Percentiles rank a stretch among this genome's conserved stretches.
Evolutionary conservation across 1,140 invertebrate genomes (phyloP).

Genomic region (Gonioctena quinquepunctata): DNA sequence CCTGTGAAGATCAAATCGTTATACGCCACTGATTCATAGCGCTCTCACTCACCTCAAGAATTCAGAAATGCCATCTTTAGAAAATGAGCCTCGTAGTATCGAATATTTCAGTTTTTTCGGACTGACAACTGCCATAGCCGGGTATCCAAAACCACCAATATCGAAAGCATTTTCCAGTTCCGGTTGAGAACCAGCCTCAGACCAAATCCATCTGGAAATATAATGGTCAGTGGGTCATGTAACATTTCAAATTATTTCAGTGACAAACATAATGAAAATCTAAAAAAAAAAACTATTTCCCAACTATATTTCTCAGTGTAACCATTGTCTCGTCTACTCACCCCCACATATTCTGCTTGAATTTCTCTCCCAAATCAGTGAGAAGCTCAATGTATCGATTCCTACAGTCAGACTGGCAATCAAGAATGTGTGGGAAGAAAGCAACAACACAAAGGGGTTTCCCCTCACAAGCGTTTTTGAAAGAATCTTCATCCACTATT

Average conservation of each 20-base stretch:
- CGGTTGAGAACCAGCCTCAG: slow-evolving; percentile 92
- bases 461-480: slow-evolving; percentile 80
- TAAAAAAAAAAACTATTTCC: too few species aligned
- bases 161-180: slow-evolving; percentile 87
- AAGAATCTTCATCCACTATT: slow-evolving; percentile 63
- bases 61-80: slow-evolving; percentile 80
- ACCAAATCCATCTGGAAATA: slow-evolving; percentile 86
- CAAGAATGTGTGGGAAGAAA: slow-evolving; percentile 94
- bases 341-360: slow-evolving; percentile 96
- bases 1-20: too few species aligned
- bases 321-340: slow-evolving; percentile 58
- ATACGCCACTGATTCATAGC: too few species aligned
- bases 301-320: too few species aligned
- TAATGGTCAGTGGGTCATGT: slow-evolving; percentile 3
- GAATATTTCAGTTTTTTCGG: slow-evolving; percentile 97
- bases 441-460: slow-evolving; percentile 92
- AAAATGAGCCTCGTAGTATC: slow-evolving; percentile 91
- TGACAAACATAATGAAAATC: too few species aligned
- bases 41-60: slow-evolving; percentile 49
- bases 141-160: slow-evolving; percentile 91
- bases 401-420: slow-evolving; percentile 94
- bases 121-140: slow-evolving; percentile 95
- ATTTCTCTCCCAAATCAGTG: slow-evolving; percentile 83
- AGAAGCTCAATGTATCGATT: slow-evolving; percentile 85
- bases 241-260: too few species aligned